These are phyloP conservation scores for Pseudopipra pipra DNA, from an alignment of 2,113 vertebrate genomes.

Conservation along the genomic window DNA sequence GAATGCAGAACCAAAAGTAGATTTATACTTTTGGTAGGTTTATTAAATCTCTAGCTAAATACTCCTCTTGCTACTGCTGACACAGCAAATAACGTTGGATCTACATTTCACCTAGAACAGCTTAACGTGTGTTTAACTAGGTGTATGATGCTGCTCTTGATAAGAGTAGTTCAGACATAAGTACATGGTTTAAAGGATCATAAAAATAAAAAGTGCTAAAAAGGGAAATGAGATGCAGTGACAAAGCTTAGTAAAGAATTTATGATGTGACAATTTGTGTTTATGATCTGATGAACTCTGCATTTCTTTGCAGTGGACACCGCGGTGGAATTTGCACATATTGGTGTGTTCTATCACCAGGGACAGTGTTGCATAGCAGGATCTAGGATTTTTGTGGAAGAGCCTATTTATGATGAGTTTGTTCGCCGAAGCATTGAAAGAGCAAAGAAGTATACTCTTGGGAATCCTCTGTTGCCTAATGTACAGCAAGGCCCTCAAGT, in stretches of 20 bases:
- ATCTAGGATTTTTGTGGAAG: constrained; percentile 89
- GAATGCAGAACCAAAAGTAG: background rate
- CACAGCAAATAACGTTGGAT: background rate
- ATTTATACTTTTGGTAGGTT: background rate
- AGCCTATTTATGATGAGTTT: constrained; percentile 86
- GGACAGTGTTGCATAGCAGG: constrained; percentile 88
- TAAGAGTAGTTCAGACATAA: background rate
- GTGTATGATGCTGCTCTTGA: background rate
- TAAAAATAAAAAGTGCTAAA: background rate
- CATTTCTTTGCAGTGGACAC: constrained; percentile 77
- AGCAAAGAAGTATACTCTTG: constrained; percentile 81
- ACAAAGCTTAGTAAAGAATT: background rate
- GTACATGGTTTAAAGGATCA: background rate
- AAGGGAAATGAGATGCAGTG: background rate
- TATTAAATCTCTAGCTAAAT: background rate
- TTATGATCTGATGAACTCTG: background rate
- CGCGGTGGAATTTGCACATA: constrained; percentile 83
- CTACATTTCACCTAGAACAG: background rate
- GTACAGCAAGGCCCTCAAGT: constrained; percentile 88
- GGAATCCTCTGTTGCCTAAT: constrained; percentile 77
- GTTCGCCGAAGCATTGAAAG: constrained; percentile 79
- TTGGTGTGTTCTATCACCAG: constrained; percentile 87
- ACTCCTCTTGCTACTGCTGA: background rate
- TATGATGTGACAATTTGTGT: background rate
- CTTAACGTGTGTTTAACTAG: background rate